Conservation (phyloP, 1,140 invertebrate species). For the Yoshiicerus persimilis region DNA sequence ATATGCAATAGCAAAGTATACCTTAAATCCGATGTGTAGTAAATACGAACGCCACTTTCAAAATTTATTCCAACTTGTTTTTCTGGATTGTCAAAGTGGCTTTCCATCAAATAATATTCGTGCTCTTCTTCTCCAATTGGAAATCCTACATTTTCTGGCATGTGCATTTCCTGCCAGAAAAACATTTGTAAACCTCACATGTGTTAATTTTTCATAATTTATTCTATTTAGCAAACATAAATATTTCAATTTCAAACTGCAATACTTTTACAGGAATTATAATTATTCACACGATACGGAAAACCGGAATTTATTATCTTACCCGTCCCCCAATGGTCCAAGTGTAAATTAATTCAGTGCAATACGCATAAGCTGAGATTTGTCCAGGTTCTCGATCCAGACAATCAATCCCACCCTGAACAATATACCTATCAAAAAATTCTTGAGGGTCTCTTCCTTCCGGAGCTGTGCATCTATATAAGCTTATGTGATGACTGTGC, state of each 20-base stretch:
- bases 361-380: background rate
- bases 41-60: slow-evolving; percentile 70
- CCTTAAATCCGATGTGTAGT: slow-evolving; percentile 62
- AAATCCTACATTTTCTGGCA: slow-evolving; percentile 77
- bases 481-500: background rate
- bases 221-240: background rate
- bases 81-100: slow-evolving; percentile 79
- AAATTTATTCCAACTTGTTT: background rate
- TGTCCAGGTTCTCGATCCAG: background rate
- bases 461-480: background rate
- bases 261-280: too few relatives aligned
- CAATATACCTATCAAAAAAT: background rate
- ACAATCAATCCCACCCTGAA: background rate
- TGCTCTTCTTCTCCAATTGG: slow-evolving; percentile 65
- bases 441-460: background rate
- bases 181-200: background rate
- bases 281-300: too few relatives aligned
- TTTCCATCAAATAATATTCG: slow-evolving; percentile 81
- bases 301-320: too few relatives aligned
- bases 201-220: background rate
- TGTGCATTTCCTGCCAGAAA: slow-evolving; percentile 51
- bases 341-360: background rate
- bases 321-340: background rate
- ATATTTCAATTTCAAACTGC: background rate
- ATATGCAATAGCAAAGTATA: background rate